Evolutionary conservation across 2,797 vertebrate species (phyloP).

Genomic region (Girardinus metallicus): DNA sequence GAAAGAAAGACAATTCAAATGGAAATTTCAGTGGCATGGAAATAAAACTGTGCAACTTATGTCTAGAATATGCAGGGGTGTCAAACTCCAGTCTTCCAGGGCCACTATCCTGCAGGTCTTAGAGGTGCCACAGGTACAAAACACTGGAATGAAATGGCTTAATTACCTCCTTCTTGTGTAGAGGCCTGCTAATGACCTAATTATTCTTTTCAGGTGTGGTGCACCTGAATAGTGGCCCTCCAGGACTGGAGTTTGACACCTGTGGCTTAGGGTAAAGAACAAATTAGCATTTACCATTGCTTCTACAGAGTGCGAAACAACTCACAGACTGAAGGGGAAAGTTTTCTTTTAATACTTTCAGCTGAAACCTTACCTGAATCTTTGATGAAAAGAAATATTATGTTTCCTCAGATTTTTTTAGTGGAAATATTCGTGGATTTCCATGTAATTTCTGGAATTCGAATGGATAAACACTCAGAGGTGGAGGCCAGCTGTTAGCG

Average conservation of each 20-base stretch:
- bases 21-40: not conserved
- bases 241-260: no score
- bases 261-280: conserved; percentile 43
- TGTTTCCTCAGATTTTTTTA: not conserved
- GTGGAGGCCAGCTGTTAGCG: conserved; percentile 33
- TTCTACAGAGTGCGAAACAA: conserved; percentile 44
- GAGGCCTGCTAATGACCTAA: no score
- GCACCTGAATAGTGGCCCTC: no score
- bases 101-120: no score
- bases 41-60: not conserved
- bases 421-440: conserved; percentile 29
- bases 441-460: conserved; percentile 37
- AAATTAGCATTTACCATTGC: conserved; percentile 61
- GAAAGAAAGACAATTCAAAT: not conserved
- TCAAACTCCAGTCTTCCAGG: no score
- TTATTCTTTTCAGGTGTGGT: no score
- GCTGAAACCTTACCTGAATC: conserved; percentile 40
- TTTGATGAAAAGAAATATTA: conserved; percentile 40
- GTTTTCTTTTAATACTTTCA: conserved; percentile 27
- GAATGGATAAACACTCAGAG: conserved; percentile 38
- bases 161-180: no score
- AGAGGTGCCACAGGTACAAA: no score
- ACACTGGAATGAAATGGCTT: no score
- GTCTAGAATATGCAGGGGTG: conserved; percentile 18
- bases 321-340: conserved; percentile 5